Evolutionary conservation across 1,140 invertebrate genomes (phyloP).

Genomic region (Anoplophora glabripennis): DNA sequence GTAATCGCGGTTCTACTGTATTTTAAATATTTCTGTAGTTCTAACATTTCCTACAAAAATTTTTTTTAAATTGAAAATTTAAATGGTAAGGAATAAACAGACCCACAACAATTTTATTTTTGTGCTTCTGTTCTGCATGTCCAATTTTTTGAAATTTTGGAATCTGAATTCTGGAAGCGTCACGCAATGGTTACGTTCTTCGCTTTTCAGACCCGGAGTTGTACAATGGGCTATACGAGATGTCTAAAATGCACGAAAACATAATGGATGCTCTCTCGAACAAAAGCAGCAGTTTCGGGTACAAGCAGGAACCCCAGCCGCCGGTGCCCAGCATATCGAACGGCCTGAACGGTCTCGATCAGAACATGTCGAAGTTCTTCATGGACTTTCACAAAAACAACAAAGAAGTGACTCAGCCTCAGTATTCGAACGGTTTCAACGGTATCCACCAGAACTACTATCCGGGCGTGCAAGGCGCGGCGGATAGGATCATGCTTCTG

Average conservation of each 20-base stretch:
- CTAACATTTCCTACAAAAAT: no score
- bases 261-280: slow-evolving; percentile 27
- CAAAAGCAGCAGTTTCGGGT: slow-evolving; percentile 24
- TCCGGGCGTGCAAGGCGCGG: slow-evolving; percentile 11
- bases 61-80: no score
- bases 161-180: no score
- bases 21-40: no score
- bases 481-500: slow-evolving; percentile 26
- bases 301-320: slow-evolving; percentile 8
- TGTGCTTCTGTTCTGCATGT: no score
- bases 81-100: no score
- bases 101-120: no score
- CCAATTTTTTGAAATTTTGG: no score
- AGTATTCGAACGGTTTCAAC: slow-evolving; percentile 28
- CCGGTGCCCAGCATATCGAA: slow-evolving; percentile 11
- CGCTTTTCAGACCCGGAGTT: background rate
- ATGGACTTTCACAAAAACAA: slow-evolving; percentile 55
- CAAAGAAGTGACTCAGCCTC: slow-evolving; percentile 11
- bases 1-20: no score
- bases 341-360: slow-evolving; percentile 39
- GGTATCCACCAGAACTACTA: slow-evolving; percentile 24
- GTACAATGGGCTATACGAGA: slow-evolving; percentile 25
- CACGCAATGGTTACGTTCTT: no score
- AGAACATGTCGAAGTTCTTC: slow-evolving; percentile 61
- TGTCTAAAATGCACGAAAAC: slow-evolving; percentile 31